A percentile compares a stretch with the other conserved stretches of the same genome.
Conservation (phyloP, 2,888 invertebrate species). For the Eupsilia transversa region DNA sequence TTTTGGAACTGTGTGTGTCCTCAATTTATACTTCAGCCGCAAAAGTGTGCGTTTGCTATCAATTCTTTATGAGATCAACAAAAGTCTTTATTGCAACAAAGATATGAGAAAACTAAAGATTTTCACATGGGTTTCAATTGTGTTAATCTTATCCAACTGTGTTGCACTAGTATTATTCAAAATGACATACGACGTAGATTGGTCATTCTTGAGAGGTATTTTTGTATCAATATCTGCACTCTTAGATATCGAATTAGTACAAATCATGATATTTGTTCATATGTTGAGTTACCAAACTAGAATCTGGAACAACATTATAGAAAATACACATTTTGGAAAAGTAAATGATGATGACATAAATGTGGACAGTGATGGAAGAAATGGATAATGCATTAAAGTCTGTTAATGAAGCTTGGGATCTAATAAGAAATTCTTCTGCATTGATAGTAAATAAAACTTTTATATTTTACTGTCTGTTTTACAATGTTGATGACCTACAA, state of each 20-base stretch:
- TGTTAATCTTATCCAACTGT: conserved; percentile 13
- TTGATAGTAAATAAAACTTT: conserved; percentile 34
- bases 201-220: conserved; percentile 41
- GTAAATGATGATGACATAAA: conserved; percentile 24
- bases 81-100: neutral
- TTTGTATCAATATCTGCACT: conserved; percentile 29
- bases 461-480: neutral
- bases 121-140: conserved; percentile 14
- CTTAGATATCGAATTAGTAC: conserved; percentile 44
- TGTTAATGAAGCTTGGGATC: conserved; percentile 41
- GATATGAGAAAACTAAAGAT: conserved; percentile 26
- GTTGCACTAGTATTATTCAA: conserved; percentile 24
- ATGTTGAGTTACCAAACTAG: conserved; percentile 28
- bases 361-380: conserved; percentile 38
- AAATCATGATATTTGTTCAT: conserved; percentile 10
- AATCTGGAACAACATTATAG: conserved; percentile 34
- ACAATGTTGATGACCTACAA: no score
- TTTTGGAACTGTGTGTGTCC: conserved; percentile 24
- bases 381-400: conserved; percentile 17
- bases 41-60: conserved; percentile 33
- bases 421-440: conserved; percentile 24
- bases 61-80: conserved; percentile 30
- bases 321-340: conserved; percentile 4
- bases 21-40: conserved; percentile 44
- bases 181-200: neutral